Evolutionary conservation across 2,888 invertebrate genomes (phyloP).

Genomic region (Galerucella pusilla): DNA sequence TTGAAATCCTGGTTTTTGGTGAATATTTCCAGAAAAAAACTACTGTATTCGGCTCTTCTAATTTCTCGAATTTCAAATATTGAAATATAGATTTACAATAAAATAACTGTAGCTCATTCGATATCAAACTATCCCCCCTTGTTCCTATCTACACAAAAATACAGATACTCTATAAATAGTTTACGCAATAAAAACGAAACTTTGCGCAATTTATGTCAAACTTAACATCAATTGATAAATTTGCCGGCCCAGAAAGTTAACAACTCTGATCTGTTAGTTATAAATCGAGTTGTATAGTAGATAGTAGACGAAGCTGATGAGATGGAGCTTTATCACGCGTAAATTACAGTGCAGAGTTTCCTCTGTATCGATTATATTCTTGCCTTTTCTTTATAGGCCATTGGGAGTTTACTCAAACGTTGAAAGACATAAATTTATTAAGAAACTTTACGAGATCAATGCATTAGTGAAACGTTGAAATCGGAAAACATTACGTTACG

Average conservation of each 20-base stretch:
- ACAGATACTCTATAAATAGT: not conserved
- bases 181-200: not conserved
- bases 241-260: not conserved
- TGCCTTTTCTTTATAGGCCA: slow-evolving; percentile 13
- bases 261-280: slow-evolving; percentile 9
- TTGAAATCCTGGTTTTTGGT: no score
- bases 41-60: no score
- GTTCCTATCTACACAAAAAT: not conserved
- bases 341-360: slow-evolving; percentile 13
- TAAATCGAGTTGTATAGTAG: slow-evolving; percentile 13
- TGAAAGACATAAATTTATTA: slow-evolving; percentile 9
- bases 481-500: not conserved
- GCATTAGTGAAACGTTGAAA: not conserved
- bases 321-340: slow-evolving; percentile 20
- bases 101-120: no score
- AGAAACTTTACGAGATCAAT: slow-evolving; percentile 16
- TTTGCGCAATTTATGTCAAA: slow-evolving; percentile 1
- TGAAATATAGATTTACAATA: no score
- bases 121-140: no score
- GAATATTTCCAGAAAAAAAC: no score
- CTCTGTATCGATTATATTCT: slow-evolving; percentile 13
- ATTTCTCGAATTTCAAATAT: no score
- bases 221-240: slow-evolving; percentile 6
- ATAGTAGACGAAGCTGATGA: slow-evolving; percentile 9
- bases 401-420: slow-evolving; percentile 12